Base-by-base conservation (phyloP, 2,888 invertebrate genomes). In the Matsumyia berberina region DNA sequence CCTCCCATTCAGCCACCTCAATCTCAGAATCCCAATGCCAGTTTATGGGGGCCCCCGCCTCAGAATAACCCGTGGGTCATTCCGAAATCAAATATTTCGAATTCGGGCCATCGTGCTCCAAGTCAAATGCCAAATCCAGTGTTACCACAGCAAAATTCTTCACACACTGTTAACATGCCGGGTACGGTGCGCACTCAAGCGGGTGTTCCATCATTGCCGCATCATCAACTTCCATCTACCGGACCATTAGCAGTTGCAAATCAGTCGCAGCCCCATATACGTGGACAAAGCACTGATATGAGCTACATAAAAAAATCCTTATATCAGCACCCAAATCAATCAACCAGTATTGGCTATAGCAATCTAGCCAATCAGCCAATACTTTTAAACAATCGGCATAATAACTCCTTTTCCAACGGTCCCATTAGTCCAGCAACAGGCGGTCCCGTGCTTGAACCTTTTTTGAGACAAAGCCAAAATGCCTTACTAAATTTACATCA, bases 31-130 rank as follows among this genome's bases (percentile, higher is more conserved):
- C 91, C 91, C 0, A 92, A 92, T 82, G 90, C 91, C 35, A 91
- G 89, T 60, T 88, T 92, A 4, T 92, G 91, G 89, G 91, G 92
- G 3, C 91, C 92, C 24, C 91, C 92, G 11, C 91, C 92, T 0
- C 91, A 91, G 69, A 89, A 90, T 24, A 91, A 91, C 87, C 91
- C 92, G 0, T 91, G 91, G 49, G 92, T 89, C 11, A 69, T 91
- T 74, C 91, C 91, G 5, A 85, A 91, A 89, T 73, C 90, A 88
- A 86, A 77, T 55, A 15, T 67, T 17, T 46, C 76, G 1, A 80
- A 76, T 42, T 37, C 58, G 12, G 86, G 64, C 64, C 87, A 76
- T 83, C 86, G 85, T 19, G 74, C 80, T 6, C 74, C 70, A 37
- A 60, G 33, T 53, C 85, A 74, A 42, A 70, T 85, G 80, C 37